Conservation (phyloP, 2,888 invertebrate genomes). For the Eupithecia inturbata region DNA sequence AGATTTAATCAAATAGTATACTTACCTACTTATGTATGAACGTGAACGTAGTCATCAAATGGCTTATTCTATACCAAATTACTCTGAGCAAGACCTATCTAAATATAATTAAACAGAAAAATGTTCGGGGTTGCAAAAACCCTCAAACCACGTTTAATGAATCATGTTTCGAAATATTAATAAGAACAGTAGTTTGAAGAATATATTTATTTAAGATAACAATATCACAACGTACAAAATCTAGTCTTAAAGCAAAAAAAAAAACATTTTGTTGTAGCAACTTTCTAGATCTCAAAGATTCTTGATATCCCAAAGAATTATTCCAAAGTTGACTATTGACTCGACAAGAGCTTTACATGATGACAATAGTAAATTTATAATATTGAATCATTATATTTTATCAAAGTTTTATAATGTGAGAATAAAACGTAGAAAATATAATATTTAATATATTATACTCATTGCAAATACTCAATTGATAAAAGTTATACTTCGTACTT, state of each 20-base stretch:
- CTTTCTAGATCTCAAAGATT: constrained; percentile 62
- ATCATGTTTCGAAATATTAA: neutral
- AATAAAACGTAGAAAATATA: constrained; percentile 13
- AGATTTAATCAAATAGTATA: neutral
- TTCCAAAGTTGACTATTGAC: constrained; percentile 59
- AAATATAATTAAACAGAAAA: neutral
- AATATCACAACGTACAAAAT: constrained; percentile 32
- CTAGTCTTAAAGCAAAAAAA: constrained; percentile 40
- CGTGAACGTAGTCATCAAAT: neutral
- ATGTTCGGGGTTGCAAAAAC: neutral
- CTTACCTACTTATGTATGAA: too few species aligned
- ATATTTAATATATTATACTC: constrained; percentile 7
- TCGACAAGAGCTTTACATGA: constrained; percentile 68
- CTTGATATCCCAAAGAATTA: constrained; percentile 68
- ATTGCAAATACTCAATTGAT: neutral
- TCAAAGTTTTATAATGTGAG: constrained; percentile 12
- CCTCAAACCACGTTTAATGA: neutral
- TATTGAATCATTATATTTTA: constrained; percentile 19
- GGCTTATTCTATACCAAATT: too few species aligned
- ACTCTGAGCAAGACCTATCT: neutral
- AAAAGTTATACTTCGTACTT: constrained; percentile 23
- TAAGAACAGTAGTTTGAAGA: constrained; percentile 7
- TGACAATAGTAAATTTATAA: constrained; percentile 69
- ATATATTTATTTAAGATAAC: constrained; percentile 17
- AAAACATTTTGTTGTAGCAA: constrained; percentile 44